Percentiles rank a stretch among this genome's conserved stretches.
These are phyloP conservation scores for Platichthys flesus DNA, from an alignment of 2,113 vertebrate genomes.

Conservation along the genomic window DNA sequence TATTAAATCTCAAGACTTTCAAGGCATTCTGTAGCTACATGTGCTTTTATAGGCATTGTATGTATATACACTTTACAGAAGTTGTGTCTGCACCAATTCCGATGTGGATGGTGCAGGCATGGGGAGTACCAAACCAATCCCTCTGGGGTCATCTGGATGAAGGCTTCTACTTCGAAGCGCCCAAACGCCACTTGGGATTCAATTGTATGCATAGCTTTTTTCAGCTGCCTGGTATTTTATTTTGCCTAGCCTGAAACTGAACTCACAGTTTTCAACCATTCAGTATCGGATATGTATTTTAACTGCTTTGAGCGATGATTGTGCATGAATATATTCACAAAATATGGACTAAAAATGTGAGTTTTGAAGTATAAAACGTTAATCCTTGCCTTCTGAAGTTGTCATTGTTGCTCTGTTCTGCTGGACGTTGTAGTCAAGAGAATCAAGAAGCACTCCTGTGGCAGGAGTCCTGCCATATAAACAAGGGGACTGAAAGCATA, in stretches of 20 bases:
- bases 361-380: not conserved
- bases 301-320: no score
- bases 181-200: not conserved
- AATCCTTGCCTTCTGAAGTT: constrained; percentile 1
- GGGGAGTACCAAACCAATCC: not conserved
- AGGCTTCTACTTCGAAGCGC: not conserved
- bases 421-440: no score
- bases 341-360: no score
- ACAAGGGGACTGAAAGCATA: not conserved
- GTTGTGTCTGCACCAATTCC: not conserved
- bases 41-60: no score
- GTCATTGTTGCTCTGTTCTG: not conserved
- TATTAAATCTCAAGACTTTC: no score
- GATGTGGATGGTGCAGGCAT: not conserved
- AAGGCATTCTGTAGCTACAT: no score
- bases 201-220: not conserved
- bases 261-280: no score
- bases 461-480: no score
- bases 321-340: not conserved
- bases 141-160: not conserved
- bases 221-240: not conserved
- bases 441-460: no score
- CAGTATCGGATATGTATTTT: not conserved
- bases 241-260: constrained; percentile 1
- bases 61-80: no score